Conservation (phyloP, 2,888 invertebrate species). For the Archips xylosteana region DNA sequence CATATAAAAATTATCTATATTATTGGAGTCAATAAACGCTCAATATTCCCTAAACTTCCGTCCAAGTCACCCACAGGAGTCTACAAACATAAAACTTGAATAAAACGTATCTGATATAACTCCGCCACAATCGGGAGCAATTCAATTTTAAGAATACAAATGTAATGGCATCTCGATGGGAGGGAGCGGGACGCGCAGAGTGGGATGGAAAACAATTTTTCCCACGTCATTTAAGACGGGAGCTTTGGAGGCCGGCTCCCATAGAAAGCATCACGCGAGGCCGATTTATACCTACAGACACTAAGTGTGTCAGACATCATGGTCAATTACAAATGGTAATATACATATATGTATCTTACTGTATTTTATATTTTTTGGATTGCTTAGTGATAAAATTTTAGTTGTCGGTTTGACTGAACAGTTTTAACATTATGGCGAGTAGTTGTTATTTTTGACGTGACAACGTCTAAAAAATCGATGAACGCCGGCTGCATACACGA, state of each 20-base stretch:
- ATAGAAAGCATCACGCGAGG: slow-evolving; percentile 5
- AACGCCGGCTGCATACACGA: too few relatives aligned
- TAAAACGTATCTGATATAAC: slow-evolving; percentile 19
- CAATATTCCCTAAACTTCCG: background rate
- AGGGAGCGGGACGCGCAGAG: slow-evolving; percentile 31
- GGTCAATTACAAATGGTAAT: too few relatives aligned
- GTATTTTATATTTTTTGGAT: background rate
- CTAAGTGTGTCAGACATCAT: too few relatives aligned
- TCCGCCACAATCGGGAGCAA: slow-evolving; percentile 23
- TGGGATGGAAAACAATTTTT: slow-evolving; percentile 58
- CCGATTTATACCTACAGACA: too few relatives aligned
- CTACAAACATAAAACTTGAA: slow-evolving; percentile 4
- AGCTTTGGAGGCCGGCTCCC: slow-evolving; percentile 45
- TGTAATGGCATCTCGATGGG: slow-evolving; percentile 39
- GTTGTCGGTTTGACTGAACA: too few relatives aligned
- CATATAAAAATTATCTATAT: background rate
- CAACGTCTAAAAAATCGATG: too few relatives aligned
- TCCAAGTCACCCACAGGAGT: too few relatives aligned
- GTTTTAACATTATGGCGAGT: too few relatives aligned
- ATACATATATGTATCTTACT: too few relatives aligned
- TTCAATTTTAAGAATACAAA: slow-evolving; percentile 41
- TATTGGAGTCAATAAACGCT: background rate
- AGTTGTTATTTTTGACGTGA: too few relatives aligned
- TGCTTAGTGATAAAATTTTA: too few relatives aligned
- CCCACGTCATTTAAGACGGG: slow-evolving; percentile 71